Percentiles rank a stretch among this genome's conserved stretches.
These are phyloP conservation scores for Galendromus occidentalis DNA, from an alignment of 1,140 invertebrate genomes.

Conservation along the genomic window DNA sequence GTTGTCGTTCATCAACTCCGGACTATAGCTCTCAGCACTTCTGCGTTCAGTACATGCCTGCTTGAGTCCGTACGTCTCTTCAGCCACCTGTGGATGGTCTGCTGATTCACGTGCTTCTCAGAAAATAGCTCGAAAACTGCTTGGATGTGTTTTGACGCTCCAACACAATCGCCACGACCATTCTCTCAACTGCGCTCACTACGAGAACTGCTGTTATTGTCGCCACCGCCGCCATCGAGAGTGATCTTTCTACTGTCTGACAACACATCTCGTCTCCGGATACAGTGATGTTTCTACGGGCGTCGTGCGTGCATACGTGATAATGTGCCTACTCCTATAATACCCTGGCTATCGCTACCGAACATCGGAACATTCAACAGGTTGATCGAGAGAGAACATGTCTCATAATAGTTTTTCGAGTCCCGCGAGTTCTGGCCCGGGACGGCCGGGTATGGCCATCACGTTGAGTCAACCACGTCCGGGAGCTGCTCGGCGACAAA, in stretches of 20 bases:
- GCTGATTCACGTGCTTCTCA: neutral
- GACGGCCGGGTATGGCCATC: conserved; percentile 16
- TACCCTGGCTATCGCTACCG: neutral
- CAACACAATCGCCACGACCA: neutral
- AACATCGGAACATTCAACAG: neutral
- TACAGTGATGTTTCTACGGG: neutral
- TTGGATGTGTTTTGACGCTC: too few relatives aligned
- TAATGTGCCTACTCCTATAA: neutral
- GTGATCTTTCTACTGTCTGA: neutral
- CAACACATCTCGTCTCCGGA: neutral
- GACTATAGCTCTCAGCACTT: neutral
- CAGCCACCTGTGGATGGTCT: neutral
- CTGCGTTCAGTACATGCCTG: neutral
- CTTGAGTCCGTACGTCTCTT: neutral
- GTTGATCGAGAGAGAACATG: neutral
- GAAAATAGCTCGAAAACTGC: too few relatives aligned
- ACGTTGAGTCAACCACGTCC: conserved; percentile 46
- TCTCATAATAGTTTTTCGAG: conserved; percentile 8
- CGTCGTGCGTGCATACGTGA: neutral
- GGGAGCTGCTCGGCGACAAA: conserved; percentile 48
- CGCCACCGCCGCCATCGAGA: neutral
- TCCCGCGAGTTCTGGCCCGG: neutral
- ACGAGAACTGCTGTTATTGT: neutral
- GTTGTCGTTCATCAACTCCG: neutral
- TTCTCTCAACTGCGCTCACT: neutral